Evolutionary conservation across 2,888 invertebrate genomes (phyloP), one percentile per base, ranked within the genome.

Genomic region (Automeris io): DNA sequence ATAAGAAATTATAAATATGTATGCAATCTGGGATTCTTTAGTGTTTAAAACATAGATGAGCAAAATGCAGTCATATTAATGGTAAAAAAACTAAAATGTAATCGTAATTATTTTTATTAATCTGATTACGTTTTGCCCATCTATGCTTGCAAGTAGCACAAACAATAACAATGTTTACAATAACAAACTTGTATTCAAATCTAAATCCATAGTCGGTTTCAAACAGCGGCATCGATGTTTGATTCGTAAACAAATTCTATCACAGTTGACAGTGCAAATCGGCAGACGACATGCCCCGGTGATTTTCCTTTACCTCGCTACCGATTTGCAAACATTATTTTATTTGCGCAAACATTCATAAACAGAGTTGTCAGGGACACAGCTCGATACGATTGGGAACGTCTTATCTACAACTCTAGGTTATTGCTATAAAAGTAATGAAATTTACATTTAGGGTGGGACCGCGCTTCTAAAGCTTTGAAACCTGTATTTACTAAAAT

Each of bases 171-270:
- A n/a, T 16, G 16, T 29, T 29, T 29, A 16, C 16, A 16, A 29
- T n/a, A 16, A 16, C n/a, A 8, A 5, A 29, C 13, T 24, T 5
- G 24, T n/a, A n/a, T n/a, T n/a, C n/a, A 9, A 11, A 29, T 16
- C 16, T 29, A 29, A 29, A 29, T 24, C 12, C 16, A 29, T n/a
- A 19, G n/a, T 22, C 29, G 34, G 35, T 40, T 39, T 45, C 48
- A 48, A 51, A 50, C 45, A 42, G n/a, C n/a, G 44, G 41, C 40
- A 41, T 33, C 58, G 49, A 56, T 43, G 4, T 37, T 36, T 26
- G 12, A 22, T 37, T 35, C 36, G 49, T 57, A 53, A 59, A 57
- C 50, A 64, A 41, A 48, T 47, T 46, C 31, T 40, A 44, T 48
- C 46, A 23, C 35, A 35, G 44, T 49, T 54, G 51, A 53, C 50